Conservation (phyloP, 2,113 vertebrate species). For the Todiramphus chloris region DNA sequence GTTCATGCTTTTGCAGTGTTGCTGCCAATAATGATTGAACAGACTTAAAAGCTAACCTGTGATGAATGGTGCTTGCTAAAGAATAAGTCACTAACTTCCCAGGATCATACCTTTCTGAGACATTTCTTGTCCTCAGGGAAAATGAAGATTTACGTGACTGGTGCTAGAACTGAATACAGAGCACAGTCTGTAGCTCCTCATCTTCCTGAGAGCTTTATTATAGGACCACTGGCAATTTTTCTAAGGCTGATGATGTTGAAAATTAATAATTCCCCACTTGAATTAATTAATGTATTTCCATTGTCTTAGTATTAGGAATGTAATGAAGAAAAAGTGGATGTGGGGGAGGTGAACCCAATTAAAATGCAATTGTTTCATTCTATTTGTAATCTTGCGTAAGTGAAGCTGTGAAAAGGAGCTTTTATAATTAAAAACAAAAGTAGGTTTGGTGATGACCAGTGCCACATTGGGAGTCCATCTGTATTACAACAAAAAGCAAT, state of each 20-base stretch:
- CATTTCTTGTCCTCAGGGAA: background rate
- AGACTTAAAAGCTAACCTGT: background rate
- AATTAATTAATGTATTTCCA: constrained; percentile 55
- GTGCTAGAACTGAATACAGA: background rate
- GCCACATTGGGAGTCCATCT: background rate
- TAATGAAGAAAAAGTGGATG: constrained; percentile 25
- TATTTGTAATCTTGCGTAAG: background rate
- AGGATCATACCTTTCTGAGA: background rate
- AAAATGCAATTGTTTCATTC: constrained; percentile 29
- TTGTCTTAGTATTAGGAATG: background rate
- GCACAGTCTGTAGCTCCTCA: background rate
- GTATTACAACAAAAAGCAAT: background rate
- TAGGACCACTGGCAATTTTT: constrained; percentile 18
- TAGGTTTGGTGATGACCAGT: background rate
- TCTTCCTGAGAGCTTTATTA: constrained; percentile 14
- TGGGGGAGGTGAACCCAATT: constrained; percentile 29
- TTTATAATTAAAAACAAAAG: constrained; percentile 1
- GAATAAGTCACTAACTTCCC: background rate
- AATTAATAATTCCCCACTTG: constrained; percentile 53
- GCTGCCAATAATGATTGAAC: background rate
- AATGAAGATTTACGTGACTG: background rate
- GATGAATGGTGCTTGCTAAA: background rate
- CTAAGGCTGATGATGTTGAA: background rate
- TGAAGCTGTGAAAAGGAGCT: background rate
- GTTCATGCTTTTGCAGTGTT: background rate